Conservation (phyloP, 64 coral and sea anemone species). For the Montipora sp. region DNA sequence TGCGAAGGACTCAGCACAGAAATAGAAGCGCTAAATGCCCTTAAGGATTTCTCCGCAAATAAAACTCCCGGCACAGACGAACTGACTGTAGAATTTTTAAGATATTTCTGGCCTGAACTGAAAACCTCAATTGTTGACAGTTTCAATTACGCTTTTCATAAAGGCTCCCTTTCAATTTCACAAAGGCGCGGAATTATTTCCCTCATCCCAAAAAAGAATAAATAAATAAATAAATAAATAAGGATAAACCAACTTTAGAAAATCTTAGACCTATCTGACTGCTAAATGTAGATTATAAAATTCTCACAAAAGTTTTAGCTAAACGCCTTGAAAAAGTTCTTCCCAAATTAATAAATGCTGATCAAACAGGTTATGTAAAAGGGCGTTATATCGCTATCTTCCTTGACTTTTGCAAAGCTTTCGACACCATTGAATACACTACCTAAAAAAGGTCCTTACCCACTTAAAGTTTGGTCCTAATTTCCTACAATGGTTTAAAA, state of each 20-base stretch:
- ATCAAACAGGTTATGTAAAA: neutral
- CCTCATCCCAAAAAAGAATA: too few relatives aligned
- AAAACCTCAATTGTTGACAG: neutral
- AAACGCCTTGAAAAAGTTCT: neutral
- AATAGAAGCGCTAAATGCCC: neutral
- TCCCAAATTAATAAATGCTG: neutral
- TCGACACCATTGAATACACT: too few relatives aligned
- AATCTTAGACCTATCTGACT: neutral
- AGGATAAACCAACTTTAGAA: neutral
- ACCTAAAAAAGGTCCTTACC: too few relatives aligned
- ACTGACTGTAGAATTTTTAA: neutral
- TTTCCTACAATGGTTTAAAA: neutral
- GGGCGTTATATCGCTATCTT: too few relatives aligned
- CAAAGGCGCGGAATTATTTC: neutral
- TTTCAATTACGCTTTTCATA: neutral
- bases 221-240: neutral
- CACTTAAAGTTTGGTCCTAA: too few relatives aligned
- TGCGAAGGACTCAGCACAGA: neutral
- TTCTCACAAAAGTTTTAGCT: too few relatives aligned
- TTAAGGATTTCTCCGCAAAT: neutral
- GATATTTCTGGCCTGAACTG: neutral
- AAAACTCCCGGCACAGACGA: conserved; percentile 1
- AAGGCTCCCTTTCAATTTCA: neutral
- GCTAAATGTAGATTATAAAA: neutral
- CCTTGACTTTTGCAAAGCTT: neutral